Percentiles rank a stretch among this genome's conserved stretches.
These are phyloP conservation scores for Salvelinus namaycush DNA, from an alignment of 2,113 vertebrate species.

Conservation along the genomic window DNA sequence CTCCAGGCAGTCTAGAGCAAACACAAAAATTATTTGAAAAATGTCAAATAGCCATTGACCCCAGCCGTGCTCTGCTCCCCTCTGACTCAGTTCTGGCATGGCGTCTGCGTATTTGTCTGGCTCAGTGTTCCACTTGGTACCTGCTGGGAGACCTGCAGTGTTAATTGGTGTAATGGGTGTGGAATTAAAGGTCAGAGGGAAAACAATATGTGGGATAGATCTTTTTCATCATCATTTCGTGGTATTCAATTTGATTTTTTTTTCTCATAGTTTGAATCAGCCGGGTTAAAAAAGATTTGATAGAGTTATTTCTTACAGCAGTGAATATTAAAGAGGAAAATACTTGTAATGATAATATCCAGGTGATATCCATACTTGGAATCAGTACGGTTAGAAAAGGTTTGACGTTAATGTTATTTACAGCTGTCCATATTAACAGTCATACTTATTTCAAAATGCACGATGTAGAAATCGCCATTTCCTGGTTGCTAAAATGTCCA, in stretches of 20 bases:
- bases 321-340: constrained; percentile 1
- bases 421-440: too few species aligned
- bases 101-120: background rate
- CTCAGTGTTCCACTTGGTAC: background rate
- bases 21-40: too few species aligned
- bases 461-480: too few species aligned
- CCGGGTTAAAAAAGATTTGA: background rate
- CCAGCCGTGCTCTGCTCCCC: too few species aligned
- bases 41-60: background rate
- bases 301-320: background rate
- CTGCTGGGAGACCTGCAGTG: background rate
- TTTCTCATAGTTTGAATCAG: background rate
- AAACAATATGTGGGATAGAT: background rate
- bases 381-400: background rate
- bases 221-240: background rate
- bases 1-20: too few species aligned
- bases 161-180: background rate
- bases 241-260: background rate
- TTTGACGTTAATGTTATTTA: background rate
- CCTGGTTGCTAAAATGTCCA: too few species aligned
- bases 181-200: background rate
- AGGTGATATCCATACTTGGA: too few species aligned
- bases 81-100: too few species aligned
- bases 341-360: too few species aligned
- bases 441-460: too few species aligned